These are phyloP conservation scores for Chionomys nivalis DNA, from an alignment of 2,113 vertebrate species.

Conservation along the genomic window DNA sequence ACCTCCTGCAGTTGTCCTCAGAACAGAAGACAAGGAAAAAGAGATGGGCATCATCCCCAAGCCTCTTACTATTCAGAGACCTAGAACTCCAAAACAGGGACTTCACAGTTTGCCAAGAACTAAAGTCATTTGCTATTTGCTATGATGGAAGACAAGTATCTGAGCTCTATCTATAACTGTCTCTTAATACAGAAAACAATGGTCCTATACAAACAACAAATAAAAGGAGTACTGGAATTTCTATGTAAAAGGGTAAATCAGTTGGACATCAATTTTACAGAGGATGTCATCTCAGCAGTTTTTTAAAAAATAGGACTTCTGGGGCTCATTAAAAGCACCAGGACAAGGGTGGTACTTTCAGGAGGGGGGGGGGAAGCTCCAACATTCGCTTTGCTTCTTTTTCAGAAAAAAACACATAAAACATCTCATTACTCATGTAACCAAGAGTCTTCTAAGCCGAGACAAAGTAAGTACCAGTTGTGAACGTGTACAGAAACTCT, in stretches of 20 bases:
- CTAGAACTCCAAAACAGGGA: constrained; percentile 39
- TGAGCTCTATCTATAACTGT: neutral
- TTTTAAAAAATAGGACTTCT: neutral
- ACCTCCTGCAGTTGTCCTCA: constrained; percentile 37
- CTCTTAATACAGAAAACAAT: neutral
- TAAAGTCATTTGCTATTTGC: neutral
- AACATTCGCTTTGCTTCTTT: neutral
- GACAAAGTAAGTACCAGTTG: neutral
- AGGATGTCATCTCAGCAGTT: neutral
- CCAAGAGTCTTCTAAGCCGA: neutral
- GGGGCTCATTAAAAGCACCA: neutral
- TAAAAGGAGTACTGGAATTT: neutral
- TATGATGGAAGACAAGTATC: neutral
- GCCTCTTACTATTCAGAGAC: neutral
- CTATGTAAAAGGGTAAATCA: constrained; percentile 2
- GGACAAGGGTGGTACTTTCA: neutral
- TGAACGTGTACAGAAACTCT: constrained; percentile 8
- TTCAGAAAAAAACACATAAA: neutral
- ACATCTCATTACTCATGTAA: neutral
- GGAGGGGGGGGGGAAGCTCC: neutral
- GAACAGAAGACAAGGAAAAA: constrained; percentile 36
- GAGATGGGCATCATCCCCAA: neutral
- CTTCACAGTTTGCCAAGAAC: constrained; percentile 26
- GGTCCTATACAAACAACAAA: neutral
- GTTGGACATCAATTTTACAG: neutral